phyloP scores from a whole-genome alignment of 2,797 vertebrate species.

The Arctocebus calabarensis region DNA sequence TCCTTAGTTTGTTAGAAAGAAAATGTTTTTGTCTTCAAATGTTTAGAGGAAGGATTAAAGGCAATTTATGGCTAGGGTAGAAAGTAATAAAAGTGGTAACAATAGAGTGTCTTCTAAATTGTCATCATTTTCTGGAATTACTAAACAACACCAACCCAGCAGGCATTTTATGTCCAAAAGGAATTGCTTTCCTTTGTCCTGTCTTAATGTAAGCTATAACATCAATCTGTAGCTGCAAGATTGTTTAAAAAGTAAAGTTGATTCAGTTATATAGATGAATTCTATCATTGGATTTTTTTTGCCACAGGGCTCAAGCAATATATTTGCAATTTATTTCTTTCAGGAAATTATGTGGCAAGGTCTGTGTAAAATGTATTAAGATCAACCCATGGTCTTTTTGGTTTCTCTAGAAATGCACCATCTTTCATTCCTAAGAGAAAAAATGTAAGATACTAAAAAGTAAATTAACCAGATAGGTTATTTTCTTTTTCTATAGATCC shows the following conservation, averaged over 20 bases:
- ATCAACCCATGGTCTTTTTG: not conserved
- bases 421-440: slow-evolving; percentile 32
- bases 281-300: slow-evolving; percentile 14
- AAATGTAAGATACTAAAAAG: not conserved
- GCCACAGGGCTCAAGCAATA: not conserved
- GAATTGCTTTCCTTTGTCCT: not conserved
- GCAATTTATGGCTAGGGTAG: slow-evolving; percentile 67
- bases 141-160: slow-evolving; percentile 4
- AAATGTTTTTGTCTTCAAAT: slow-evolving; percentile 75
- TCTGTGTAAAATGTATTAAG: not conserved
- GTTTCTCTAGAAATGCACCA: slow-evolving; percentile 35
- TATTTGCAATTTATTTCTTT: slow-evolving; percentile 47
- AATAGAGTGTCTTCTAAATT: slow-evolving; percentile 60
- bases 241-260: slow-evolving; percentile 26
- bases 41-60: slow-evolving; percentile 78
- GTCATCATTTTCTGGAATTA: slow-evolving; percentile 68
- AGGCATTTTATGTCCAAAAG: slow-evolving; percentile 27
- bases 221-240: not conserved
- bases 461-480: not conserved
- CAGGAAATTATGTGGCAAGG: not conserved
- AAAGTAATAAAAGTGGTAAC: slow-evolving; percentile 68
- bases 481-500: not conserved
- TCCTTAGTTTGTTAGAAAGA: slow-evolving; percentile 72
- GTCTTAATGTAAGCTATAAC: not conserved
- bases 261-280: slow-evolving; percentile 42